These are phyloP conservation scores for Ivindomyrus marchei DNA, from an alignment of 2,113 vertebrate genomes.

Conservation along the genomic window DNA sequence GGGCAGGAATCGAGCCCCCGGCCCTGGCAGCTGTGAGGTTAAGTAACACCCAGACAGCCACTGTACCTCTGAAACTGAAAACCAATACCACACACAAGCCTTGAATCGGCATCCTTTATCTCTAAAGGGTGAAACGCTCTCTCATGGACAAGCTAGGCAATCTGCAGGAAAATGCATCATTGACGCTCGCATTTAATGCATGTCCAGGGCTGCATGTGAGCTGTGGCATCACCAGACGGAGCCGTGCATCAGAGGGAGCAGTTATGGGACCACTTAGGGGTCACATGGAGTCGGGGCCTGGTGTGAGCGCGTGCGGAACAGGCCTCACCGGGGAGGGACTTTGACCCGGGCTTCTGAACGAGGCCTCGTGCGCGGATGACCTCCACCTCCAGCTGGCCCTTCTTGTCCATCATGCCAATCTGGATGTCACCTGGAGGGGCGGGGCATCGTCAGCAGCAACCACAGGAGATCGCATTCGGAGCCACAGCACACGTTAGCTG, in stretches of 20 bases:
- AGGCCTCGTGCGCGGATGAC: constrained; percentile 94
- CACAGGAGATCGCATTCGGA: not conserved
- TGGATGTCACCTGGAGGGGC: constrained; percentile 83
- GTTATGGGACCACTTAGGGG: not conserved
- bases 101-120: not conserved
- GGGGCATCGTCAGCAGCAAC: not conserved
- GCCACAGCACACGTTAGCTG: not conserved
- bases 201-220: not conserved
- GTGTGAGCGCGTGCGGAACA: not conserved
- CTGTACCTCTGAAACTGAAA: not conserved
- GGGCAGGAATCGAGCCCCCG: not conserved
- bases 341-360: constrained; percentile 89
- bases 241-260: not conserved
- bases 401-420: constrained; percentile 97
- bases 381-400: constrained; percentile 94
- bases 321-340: constrained; percentile 86
- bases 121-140: not conserved
- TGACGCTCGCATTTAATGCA: not conserved
- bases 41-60: not conserved
- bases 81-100: not conserved
- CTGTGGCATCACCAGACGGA: not conserved
- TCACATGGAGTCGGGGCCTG: not conserved
- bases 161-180: not conserved
- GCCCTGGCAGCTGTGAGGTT: not conserved
- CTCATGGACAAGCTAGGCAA: not conserved